Evolutionary conservation across 2,888 invertebrate genomes (phyloP).

Genomic region (Bimastos eiseni): DNA sequence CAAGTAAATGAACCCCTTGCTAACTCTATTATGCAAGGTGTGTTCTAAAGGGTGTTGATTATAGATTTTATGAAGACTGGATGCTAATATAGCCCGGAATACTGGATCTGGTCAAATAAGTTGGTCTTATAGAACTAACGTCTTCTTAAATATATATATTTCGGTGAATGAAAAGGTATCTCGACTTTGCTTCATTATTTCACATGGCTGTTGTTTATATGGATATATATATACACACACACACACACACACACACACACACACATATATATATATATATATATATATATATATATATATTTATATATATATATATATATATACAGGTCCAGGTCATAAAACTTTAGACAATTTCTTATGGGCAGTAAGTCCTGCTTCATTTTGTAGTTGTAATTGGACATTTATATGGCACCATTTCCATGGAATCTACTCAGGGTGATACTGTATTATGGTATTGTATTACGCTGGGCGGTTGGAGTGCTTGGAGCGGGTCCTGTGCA

Average conservation of each 20-base stretch:
- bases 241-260: too few species aligned
- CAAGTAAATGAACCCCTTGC: too few species aligned
- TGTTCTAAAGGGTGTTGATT: background rate
- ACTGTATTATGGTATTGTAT: background rate
- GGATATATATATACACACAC: too few species aligned
- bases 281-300: too few species aligned
- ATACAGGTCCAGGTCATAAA: too few species aligned
- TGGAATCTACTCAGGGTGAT: too few species aligned
- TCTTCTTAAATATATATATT: slow-evolving; percentile 59
- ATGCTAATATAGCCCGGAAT: background rate
- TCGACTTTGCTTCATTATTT: background rate
- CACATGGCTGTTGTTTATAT: background rate
- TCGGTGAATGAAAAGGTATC: slow-evolving; percentile 70
- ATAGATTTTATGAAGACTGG: background rate
- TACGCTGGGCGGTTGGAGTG: background rate
- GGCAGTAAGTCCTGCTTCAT: background rate
- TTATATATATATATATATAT: too few species aligned
- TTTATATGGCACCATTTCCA: too few species aligned
- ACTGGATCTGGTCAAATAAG: background rate
- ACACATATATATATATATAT: too few species aligned
- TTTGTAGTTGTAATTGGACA: too few species aligned
- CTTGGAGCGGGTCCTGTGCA: too few species aligned
- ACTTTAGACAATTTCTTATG: background rate
- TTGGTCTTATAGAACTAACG: background rate
- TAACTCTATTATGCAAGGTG: background rate